These are phyloP conservation scores for Nomia melanderi DNA, from an alignment of 1,140 invertebrate genomes.

Conservation along the genomic window DNA sequence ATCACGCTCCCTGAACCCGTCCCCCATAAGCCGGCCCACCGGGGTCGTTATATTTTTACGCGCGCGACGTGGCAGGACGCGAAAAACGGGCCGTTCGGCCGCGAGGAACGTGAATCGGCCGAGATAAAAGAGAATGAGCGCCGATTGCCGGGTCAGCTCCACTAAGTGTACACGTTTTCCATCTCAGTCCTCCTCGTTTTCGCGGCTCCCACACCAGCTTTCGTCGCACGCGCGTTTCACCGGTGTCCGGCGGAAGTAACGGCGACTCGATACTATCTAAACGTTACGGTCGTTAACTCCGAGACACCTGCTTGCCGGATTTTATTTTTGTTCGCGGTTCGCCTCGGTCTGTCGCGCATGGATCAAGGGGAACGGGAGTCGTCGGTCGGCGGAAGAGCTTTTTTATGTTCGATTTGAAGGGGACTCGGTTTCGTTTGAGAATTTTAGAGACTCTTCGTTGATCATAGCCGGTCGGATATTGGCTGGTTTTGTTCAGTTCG, in stretches of 20 bases:
- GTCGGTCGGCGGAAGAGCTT: no score
- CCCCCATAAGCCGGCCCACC: slow-evolving; percentile 32
- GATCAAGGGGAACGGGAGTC: no score
- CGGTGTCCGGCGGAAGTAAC: background rate
- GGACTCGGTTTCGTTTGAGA: no score
- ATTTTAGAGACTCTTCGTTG: no score
- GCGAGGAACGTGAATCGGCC: slow-evolving; percentile 31
- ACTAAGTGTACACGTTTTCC: background rate
- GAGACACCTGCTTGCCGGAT: background rate
- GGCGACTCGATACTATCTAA: background rate
- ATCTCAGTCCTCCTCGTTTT: background rate
- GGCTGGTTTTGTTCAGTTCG: background rate
- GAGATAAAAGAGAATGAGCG: slow-evolving; percentile 28
- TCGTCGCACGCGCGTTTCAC: background rate
- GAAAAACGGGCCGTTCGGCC: slow-evolving; percentile 46
- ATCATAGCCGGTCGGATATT: no score
- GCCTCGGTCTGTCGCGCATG: background rate
- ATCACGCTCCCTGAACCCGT: background rate
- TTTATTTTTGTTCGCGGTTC: background rate
- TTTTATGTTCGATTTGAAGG: no score
- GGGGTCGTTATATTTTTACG: slow-evolving; percentile 73
- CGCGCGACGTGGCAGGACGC: slow-evolving; percentile 31
- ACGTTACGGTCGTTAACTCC: background rate
- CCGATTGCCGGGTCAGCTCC: slow-evolving; percentile 4
- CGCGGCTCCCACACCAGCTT: no score